Base-by-base conservation (phyloP, 2,797 vertebrate species). In the Amblyopsis hoosieri region DNA sequence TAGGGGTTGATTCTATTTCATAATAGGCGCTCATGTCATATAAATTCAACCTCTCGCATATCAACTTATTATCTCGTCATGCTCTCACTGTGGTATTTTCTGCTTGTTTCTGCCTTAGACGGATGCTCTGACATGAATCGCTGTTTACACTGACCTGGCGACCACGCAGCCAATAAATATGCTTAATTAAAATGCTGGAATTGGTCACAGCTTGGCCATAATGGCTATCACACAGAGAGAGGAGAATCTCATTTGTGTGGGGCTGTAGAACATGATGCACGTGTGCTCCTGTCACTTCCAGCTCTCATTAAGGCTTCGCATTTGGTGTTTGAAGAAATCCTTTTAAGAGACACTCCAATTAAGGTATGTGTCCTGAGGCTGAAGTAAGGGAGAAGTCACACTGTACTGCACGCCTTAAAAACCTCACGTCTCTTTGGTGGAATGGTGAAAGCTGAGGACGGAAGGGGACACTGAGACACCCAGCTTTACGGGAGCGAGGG, bases 191-290 rank as follows among this genome's bases (percentile, higher is more conserved):
- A 90, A 89, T 76, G 68, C 61, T 60, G 64, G 84, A 90, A 88
- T 90, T 82, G 89, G 88, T 87, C 89, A 89, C 90, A 87, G 89
- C 84, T 89, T 87, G 88, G 85, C 88, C 86, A 89, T 89, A 89
- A 89, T 86, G 78, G 86, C 84, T 59, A 78, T 90, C 86, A 86
- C 82, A 79, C 71, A 9, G 83, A 81, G 87, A 84, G 87, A 78
- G 61, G 73, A 80, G 83, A 68, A 77, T 81, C 85, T 89, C 85
- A 83, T 90, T 90, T 89, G 82, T 85, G 85, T 65, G 83, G 60
- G 79, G 80, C 74, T 77, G 82, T 83, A 83, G 80, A 88, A 87
- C 85, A 81, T 81, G 85, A 88, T 89, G 88, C 88, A 83, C 85
- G 87, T 86, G 83, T 81, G 86, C 85, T 82, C 84, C 79, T 85